phyloP scores from a whole-genome alignment of 2,797 vertebrate genomes.

The Anguilla megastoma region DNA sequence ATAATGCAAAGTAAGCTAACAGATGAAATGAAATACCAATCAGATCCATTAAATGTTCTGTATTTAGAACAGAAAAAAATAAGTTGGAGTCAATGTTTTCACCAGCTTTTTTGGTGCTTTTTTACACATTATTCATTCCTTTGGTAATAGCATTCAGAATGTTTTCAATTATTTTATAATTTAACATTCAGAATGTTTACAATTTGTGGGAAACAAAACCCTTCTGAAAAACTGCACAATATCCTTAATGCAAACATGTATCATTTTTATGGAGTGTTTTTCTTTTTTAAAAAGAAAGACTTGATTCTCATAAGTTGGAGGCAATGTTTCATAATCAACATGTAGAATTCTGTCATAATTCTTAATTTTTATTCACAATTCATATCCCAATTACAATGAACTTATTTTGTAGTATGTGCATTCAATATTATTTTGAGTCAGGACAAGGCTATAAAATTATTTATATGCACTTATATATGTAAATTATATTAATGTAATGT shows the following conservation, averaged over 20 bases:
- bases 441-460: not conserved
- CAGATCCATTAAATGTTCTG: too few relatives aligned
- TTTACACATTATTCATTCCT: not conserved
- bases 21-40: too few relatives aligned
- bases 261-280: slow-evolving; percentile 24
- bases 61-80: too few relatives aligned
- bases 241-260: not conserved
- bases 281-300: not conserved
- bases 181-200: not conserved
- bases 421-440: not conserved
- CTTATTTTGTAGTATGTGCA: not conserved
- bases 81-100: too few relatives aligned
- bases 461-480: too few relatives aligned
- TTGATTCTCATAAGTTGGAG: not conserved
- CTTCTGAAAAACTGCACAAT: not conserved
- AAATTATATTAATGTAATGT: not conserved
- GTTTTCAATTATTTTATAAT: not conserved
- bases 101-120: too few relatives aligned
- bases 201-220: not conserved
- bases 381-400: slow-evolving; percentile 13
- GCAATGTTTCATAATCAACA: slow-evolving; percentile 12
- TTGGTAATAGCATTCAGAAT: not conserved
- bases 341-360: slow-evolving; percentile 18
- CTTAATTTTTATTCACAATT: not conserved
- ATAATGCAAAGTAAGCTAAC: not conserved